Conservation (phyloP, 2,797 vertebrate genomes). For the Setipinna tenuifilis region DNA sequence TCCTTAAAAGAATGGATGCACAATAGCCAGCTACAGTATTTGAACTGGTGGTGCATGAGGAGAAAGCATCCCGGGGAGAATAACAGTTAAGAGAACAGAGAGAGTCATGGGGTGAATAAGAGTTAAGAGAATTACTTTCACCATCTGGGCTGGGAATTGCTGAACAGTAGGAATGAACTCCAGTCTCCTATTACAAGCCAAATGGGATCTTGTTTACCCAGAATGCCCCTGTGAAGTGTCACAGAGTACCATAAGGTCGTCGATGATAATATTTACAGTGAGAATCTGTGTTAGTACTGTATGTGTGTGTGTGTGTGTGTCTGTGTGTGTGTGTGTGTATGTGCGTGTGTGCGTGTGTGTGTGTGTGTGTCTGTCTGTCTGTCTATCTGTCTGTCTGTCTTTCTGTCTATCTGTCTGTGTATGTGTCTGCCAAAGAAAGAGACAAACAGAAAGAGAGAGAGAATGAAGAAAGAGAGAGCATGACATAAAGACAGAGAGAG, state of each 20-base stretch:
- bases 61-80: neutral
- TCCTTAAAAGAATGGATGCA: neutral
- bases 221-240: neutral
- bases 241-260: neutral
- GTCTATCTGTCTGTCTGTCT: neutral
- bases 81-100: no score
- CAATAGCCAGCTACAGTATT: neutral
- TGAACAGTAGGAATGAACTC: neutral
- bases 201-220: neutral
- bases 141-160: conserved; percentile 12
- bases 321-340: neutral
- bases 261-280: neutral
- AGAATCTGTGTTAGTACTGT: no score
- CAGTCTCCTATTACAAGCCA: neutral
- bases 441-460: neutral
- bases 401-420: neutral
- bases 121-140: neutral
- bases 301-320: no score
- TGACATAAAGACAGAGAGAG: neutral
- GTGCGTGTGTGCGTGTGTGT: neutral
- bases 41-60: neutral
- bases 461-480: neutral
- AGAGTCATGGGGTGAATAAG: no score
- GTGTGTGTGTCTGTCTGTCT: neutral
- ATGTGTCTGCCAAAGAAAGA: neutral